Percentiles rank a stretch among this genome's conserved stretches.
Evolutionary conservation across 2,888 invertebrate species (phyloP).

Genomic region (Andrena chrysosceles): DNA sequence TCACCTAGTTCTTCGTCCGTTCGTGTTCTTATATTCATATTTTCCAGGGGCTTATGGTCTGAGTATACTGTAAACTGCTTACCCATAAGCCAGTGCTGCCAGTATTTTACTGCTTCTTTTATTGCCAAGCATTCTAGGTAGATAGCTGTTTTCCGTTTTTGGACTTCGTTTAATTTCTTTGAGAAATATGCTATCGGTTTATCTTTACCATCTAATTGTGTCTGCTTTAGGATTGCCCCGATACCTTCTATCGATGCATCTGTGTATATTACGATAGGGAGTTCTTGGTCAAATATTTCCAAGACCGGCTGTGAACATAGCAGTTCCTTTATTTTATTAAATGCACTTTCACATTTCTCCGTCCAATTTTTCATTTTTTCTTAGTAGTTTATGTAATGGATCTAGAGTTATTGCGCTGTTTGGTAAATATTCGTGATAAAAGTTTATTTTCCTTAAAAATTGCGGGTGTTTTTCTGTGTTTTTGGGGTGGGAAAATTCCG

Average conservation of each 20-base stretch:
- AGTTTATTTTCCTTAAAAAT: conserved; percentile 13
- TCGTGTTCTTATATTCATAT: too few species aligned
- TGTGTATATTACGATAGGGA: conserved; percentile 70
- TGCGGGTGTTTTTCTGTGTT: conserved; percentile 51
- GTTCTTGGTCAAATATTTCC: conserved; percentile 16
- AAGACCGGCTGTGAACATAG: conserved; percentile 9
- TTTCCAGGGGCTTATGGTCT: too few species aligned
- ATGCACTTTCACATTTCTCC: not conserved
- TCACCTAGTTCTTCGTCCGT: too few species aligned
- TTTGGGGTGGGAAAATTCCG: not conserved
- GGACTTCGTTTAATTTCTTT: not conserved
- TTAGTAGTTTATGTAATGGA: not conserved
- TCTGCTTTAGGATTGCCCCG: conserved; percentile 70
- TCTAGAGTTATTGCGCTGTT: not conserved
- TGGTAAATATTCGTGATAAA: not conserved
- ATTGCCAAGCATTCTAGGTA: conserved; percentile 70
- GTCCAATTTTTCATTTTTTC: conserved; percentile 13
- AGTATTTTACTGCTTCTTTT: conserved; percentile 38
- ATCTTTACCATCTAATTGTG: conserved; percentile 51
- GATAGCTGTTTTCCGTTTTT: conserved; percentile 49
- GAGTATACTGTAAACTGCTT: not conserved
- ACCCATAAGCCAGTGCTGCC: conserved; percentile 66
- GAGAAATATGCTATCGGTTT: too few species aligned
- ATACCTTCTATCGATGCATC: conserved; percentile 72
- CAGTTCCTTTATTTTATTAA: not conserved